phyloP scores from a whole-genome alignment of 2,888 invertebrate species.

The Oscheius sp. region DNA sequence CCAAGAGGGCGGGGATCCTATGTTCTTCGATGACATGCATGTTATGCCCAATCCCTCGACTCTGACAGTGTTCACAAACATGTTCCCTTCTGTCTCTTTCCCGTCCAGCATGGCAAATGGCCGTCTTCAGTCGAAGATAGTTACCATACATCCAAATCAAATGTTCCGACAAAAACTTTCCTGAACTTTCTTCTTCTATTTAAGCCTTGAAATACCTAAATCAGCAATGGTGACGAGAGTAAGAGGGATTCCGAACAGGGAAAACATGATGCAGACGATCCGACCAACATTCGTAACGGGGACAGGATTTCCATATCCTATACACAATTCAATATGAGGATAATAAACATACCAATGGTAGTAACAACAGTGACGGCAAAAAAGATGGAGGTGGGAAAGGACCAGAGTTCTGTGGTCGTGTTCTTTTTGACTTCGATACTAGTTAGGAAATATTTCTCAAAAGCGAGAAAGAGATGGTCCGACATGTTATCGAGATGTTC shows the following conservation, averaged over 20 bases:
- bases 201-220: slow-evolving; percentile 49
- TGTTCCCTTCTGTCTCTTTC: slow-evolving; percentile 56
- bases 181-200: slow-evolving; percentile 27
- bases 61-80: slow-evolving; percentile 68
- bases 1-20: slow-evolving; percentile 69
- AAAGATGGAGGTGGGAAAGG: slow-evolving; percentile 70
- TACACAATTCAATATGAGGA: slow-evolving; percentile 10
- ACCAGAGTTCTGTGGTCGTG: slow-evolving; percentile 68
- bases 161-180: slow-evolving; percentile 69
- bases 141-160: slow-evolving; percentile 69
- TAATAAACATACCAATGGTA: slow-evolving; percentile 61
- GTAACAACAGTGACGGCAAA: slow-evolving; percentile 70
- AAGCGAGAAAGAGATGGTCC: slow-evolving; percentile 69
- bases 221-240: slow-evolving; percentile 70
- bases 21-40: slow-evolving; percentile 66
- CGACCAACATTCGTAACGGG: slow-evolving; percentile 67
- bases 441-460: slow-evolving; percentile 69
- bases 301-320: slow-evolving; percentile 70
- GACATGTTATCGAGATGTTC: slow-evolving; percentile 67
- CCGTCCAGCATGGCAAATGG: slow-evolving; percentile 30
- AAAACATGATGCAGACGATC: slow-evolving; percentile 67
- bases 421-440: slow-evolving; percentile 68
- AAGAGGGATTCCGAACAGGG: slow-evolving; percentile 70
- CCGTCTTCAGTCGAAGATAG: slow-evolving; percentile 62
- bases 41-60: slow-evolving; percentile 58